Base-by-base conservation (phyloP, 2,113 vertebrate genomes). In the Eretmochelys imbricata region DNA sequence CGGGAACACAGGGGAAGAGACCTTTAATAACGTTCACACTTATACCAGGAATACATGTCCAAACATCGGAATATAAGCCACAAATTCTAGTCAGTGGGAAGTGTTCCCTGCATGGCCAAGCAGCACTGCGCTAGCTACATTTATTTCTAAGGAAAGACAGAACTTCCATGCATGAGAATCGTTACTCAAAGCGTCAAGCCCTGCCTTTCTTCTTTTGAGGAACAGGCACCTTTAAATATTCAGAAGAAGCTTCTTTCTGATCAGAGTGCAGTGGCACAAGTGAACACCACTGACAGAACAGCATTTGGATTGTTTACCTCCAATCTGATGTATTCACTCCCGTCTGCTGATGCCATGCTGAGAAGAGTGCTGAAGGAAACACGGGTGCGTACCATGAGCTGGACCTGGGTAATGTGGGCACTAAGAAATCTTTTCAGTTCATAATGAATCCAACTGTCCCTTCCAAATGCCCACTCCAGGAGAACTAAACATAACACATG, bases 401-500 rank as follows among this genome's bases (percentile, higher is more conserved):
- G 99, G 51, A 98, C 48, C 69, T 82, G 95, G 6, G 98, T 99
- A 88, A 91, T 98, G 0, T 96, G 98, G 5, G 98, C 62, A 96
- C 97, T 98, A 38, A 97, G 85, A 4, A 86, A 97, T 7, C 96
- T 98, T 97, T 98, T 97, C 1, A 98, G 98, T 95, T 98, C 98
- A 29, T 98, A 99, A 50, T 97, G 98, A 51, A 99, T 96, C 87
- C 98, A 88, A 59, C 99, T 99, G 93, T 98, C 97, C 35, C 96
- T 98, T 94, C 98, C 98, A 25, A 99, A 99, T 53, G 98, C 99
- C 98, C 99, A 99, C 96, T 99, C 99, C 31, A 98, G 98, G 29
- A 99, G 97, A 55, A 93, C 99, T 99, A 97, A 31, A 53, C 38
- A 89, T 24, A 89, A 22, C 6, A 46, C 10, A 83, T 20, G 75